These are phyloP conservation scores for Orestias chungarensis DNA, from an alignment of 2,797 vertebrate genomes.

Conservation along the genomic window DNA sequence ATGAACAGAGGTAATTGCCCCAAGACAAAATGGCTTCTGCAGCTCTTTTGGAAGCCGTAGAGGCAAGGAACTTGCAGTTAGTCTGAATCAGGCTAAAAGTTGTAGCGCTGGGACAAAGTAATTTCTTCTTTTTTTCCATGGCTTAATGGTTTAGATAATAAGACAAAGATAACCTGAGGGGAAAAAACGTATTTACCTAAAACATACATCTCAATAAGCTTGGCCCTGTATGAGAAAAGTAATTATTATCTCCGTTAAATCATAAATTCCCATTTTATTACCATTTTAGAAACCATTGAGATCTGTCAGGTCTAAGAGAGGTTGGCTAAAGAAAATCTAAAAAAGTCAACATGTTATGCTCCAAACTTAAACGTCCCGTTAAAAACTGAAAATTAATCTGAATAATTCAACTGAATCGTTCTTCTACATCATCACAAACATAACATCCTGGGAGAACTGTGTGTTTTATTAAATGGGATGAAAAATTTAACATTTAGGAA, in stretches of 20 bases:
- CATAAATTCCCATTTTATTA: too few species aligned
- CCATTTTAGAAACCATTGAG: too few species aligned
- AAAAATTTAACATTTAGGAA: neutral
- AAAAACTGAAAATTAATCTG: too few species aligned
- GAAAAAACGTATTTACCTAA: too few species aligned
- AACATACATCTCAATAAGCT: neutral
- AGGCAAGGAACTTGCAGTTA: neutral
- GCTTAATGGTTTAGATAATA: neutral
- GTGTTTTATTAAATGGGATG: neutral
- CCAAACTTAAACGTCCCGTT: too few species aligned
- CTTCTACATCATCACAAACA: neutral
- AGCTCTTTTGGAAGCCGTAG: conserved; percentile 8
- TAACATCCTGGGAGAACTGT: too few species aligned
- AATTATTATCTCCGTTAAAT: neutral
- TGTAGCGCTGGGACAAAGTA: neutral
- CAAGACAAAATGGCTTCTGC: conserved; percentile 17
- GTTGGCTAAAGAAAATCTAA: neutral
- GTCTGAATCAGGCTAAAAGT: neutral
- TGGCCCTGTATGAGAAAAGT: neutral
- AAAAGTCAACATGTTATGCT: neutral
- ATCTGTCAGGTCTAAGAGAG: neutral
- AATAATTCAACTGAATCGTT: neutral
- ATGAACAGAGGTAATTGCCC: conserved; percentile 20
- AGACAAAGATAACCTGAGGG: neutral
- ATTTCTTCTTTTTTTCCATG: neutral